Conservation (phyloP, 2,797 vertebrate genomes). For the Onychomys torridus region DNA sequence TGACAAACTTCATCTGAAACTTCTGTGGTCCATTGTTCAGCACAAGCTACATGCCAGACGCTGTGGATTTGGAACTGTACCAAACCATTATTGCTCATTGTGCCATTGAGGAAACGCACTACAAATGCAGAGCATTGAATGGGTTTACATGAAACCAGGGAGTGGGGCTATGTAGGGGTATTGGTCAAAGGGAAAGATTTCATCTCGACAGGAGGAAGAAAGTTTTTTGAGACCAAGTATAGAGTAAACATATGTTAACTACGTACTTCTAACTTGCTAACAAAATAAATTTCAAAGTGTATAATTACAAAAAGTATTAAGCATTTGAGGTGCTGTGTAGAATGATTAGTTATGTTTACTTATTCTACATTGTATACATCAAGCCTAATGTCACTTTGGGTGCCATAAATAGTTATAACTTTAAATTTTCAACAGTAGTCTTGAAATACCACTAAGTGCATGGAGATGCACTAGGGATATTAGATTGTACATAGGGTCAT, state of each 20-base stretch:
- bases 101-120: conserved; percentile 89
- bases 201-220: neutral
- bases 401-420: neutral
- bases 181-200: neutral
- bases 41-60: conserved; percentile 88
- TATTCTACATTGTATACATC: neutral
- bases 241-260: neutral
- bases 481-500: neutral
- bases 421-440: neutral
- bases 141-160: neutral
- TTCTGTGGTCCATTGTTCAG: conserved; percentile 88
- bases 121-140: neutral
- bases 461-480: conserved; percentile 85
- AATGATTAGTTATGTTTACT: neutral
- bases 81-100: conserved; percentile 80
- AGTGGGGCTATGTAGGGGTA: neutral
- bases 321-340: neutral
- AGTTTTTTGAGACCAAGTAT: neutral
- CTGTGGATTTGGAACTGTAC: conserved; percentile 89
- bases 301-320: neutral
- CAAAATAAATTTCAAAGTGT: neutral
- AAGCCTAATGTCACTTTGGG: neutral
- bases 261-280: neutral
- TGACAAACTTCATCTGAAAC: conserved; percentile 90
- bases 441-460: neutral